phyloP scores from a whole-genome alignment of 2,797 vertebrate species.

The Eupleurogrammus muticus region DNA sequence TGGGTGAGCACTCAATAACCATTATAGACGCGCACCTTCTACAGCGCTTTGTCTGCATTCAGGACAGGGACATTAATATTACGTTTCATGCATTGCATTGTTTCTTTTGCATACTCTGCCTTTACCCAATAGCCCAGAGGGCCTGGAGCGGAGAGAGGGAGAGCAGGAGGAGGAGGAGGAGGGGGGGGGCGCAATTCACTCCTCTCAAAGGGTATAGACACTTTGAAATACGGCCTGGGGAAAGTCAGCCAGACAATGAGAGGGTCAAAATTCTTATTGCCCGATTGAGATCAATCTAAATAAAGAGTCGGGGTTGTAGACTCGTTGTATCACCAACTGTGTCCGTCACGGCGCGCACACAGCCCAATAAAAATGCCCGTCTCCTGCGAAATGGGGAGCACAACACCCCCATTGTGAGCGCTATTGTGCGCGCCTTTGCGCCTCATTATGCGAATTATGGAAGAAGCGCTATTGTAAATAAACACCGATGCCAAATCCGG shows the following conservation, averaged over 20 bases:
- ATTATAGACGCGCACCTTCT: constrained; percentile 76
- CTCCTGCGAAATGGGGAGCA: constrained; percentile 75
- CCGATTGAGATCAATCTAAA: constrained; percentile 82
- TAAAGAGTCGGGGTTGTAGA: constrained; percentile 78
- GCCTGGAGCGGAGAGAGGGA: constrained; percentile 47
- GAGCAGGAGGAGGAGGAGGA: constrained; percentile 11
- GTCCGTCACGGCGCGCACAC: constrained; percentile 78
- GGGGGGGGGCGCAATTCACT: constrained; percentile 64
- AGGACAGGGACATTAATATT: constrained; percentile 83
- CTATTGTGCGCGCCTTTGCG: constrained; percentile 77
- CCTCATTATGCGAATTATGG: constrained; percentile 84
- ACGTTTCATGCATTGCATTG: constrained; percentile 82
- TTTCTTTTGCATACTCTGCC: constrained; percentile 76
- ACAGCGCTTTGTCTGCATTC: constrained; percentile 78
- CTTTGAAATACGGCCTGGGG: constrained; percentile 81
- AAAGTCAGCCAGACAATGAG: constrained; percentile 79
- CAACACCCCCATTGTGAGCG: constrained; percentile 78
- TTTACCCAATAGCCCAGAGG: constrained; percentile 69
- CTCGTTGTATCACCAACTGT: constrained; percentile 81
- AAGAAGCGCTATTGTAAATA: constrained; percentile 77
- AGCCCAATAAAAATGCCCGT: constrained; percentile 78
- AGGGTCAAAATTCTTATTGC: constrained; percentile 81
- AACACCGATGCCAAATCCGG: constrained; percentile 71
- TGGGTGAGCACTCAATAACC: constrained; percentile 78
- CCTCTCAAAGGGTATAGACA: constrained; percentile 74